Base-by-base conservation (phyloP, 2,113 vertebrate species). In the Cyphomyrus discorhynchus region DNA sequence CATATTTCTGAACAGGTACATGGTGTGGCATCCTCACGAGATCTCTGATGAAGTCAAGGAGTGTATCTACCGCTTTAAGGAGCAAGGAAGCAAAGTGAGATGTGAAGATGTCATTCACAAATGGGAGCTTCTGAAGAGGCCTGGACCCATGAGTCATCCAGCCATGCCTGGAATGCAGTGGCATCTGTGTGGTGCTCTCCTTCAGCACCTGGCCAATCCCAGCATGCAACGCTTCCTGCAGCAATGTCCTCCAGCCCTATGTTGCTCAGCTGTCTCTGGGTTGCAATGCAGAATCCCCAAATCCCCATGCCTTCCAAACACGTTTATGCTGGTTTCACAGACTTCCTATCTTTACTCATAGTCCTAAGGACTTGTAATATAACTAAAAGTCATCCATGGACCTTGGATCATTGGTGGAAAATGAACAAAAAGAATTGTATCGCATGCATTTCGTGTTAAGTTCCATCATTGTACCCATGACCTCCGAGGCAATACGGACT, bases 131-230 rank as follows among this genome's bases (percentile, higher is more conserved):
- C 45, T n/a, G 47, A 50, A 50, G 42, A 50, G n/a, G 83, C 83
- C 46, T 27, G 45, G 45, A 31, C 21, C 5, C 24, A 31, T 27
- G 21, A 86, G 45, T 49, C 45, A 50, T 31, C 8, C 46, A 86
- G 46, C 83, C 47, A 86, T 27, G 83, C 83, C 21, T 86, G 83
- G 83, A 86, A 86, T 50, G 83, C 45, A 27, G 45, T 21, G 83
- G 10, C 42, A 24, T 88, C 56, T 62, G 19, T 6, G 17, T 62
- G 47, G 0, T 8, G n/a, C 46, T 66, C 87, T 52, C 27, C 66
- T 62, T 88, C 88, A 56, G 90, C 89, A 91, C 89, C 91, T 91
- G 91, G 66, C 88, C 31, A 53, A 31, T 31, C 35, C 86, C 82
- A 52, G n/a, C 31, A 3, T 7, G 1, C 0, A 17, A 0, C 0